Conservation (phyloP, 1,140 invertebrate genomes). For the Physella acuta region DNA sequence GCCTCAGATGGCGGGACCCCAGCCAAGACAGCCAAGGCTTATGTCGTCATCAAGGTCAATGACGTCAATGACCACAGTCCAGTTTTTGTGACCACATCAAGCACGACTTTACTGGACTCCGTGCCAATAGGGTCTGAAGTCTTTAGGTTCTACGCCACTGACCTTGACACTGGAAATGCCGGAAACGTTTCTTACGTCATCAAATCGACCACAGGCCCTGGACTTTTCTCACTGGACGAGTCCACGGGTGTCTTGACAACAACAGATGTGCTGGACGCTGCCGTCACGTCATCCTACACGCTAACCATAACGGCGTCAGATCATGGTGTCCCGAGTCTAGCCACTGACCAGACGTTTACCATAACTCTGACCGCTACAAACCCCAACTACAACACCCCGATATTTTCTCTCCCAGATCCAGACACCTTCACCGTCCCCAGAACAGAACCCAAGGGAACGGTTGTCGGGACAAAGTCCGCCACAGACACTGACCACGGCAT, state of each 20-base stretch:
- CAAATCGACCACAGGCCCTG: background rate
- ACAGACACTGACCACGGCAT: conserved; percentile 7
- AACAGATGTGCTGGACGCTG: background rate
- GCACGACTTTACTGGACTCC: conserved; percentile 1
- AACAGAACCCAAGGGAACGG: background rate
- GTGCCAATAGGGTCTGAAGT: background rate
- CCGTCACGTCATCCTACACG: background rate
- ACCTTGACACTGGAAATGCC: conserved; percentile 5
- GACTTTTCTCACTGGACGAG: background rate
- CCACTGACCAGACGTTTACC: background rate
- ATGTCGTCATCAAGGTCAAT: background rate
- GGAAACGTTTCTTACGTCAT: conserved; percentile 5
- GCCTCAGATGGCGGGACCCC: conserved; percentile 6
- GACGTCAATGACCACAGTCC: conserved; percentile 18
- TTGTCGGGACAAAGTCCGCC: background rate
- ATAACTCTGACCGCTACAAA: background rate
- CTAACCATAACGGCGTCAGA: conserved; percentile 8
- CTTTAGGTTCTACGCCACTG: conserved; percentile 4
- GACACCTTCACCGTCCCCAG: background rate
- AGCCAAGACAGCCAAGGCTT: background rate
- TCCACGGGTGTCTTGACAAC: background rate
- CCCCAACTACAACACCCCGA: conserved; percentile 8
- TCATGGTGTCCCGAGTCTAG: background rate
- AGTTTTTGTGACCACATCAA: background rate
- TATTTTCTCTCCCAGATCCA: background rate